These are phyloP conservation scores for Microctenopoma stevenorrisi DNA, from an alignment of 2,797 vertebrate species.

Conservation along the genomic window DNA sequence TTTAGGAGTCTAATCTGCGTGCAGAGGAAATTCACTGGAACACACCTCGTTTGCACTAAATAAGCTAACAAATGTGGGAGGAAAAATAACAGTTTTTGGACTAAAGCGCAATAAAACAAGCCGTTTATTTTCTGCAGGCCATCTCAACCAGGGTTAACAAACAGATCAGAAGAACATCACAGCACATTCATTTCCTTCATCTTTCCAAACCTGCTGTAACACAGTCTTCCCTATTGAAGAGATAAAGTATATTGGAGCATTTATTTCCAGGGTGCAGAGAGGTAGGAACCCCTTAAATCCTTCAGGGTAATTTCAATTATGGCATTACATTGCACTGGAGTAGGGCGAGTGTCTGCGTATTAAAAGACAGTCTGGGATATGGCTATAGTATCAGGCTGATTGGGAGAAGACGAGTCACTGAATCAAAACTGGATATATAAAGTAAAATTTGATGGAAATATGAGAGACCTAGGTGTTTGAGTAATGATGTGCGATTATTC, in stretches of 20 bases:
- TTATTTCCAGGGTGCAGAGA: slow-evolving; percentile 48
- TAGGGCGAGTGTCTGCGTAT: slow-evolving; percentile 57
- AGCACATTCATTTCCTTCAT: slow-evolving; percentile 56
- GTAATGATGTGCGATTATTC: not conserved
- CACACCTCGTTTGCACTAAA: slow-evolving; percentile 14
- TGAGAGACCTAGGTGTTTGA: not conserved
- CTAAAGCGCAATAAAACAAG: slow-evolving; percentile 21
- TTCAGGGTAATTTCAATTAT: slow-evolving; percentile 63
- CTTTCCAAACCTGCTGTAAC: slow-evolving; percentile 46
- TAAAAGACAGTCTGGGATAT: slow-evolving; percentile 68
- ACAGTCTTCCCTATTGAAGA: slow-evolving; percentile 27
- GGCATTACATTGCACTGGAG: slow-evolving; percentile 64
- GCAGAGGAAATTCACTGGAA: not conserved
- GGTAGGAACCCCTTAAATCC: slow-evolving; percentile 66
- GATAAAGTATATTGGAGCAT: slow-evolving; percentile 17
- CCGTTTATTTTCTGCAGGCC: slow-evolving; percentile 24
- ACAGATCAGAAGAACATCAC: slow-evolving; percentile 49
- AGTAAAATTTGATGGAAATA: not conserved
- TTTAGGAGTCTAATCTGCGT: slow-evolving; percentile 4
- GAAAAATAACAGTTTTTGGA: slow-evolving; percentile 10
- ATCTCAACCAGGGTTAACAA: slow-evolving; percentile 54
- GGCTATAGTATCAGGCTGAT: slow-evolving; percentile 64
- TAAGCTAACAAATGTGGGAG: slow-evolving; percentile 17
- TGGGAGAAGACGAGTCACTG: not conserved
- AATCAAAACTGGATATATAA: not conserved